Conservation (phyloP, 2,888 invertebrate genomes). For the Eupithecia tripunctaria region DNA sequence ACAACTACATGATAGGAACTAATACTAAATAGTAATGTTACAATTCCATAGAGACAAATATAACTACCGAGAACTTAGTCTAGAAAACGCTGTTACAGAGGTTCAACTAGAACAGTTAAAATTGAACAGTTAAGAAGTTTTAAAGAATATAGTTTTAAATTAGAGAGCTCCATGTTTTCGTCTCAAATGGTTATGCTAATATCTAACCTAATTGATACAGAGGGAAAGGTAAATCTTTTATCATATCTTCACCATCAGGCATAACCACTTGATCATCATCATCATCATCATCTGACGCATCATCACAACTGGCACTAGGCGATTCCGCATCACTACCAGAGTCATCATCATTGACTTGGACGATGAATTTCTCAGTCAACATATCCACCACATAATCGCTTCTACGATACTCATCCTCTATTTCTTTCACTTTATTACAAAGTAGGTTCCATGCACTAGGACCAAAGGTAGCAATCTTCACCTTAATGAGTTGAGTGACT, state of each 20-base stretch:
- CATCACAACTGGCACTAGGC: not conserved
- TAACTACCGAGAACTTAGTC: not conserved
- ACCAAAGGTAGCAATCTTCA: conserved; percentile 12
- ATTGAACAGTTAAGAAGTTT: too few species aligned
- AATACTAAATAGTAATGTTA: too few species aligned
- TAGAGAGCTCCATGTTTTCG: too few species aligned
- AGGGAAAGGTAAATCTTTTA: not conserved
- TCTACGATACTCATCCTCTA: conserved; percentile 16
- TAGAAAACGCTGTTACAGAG: too few species aligned
- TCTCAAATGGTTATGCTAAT: too few species aligned
- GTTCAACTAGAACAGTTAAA: too few species aligned
- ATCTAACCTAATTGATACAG: not conserved
- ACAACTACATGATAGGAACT: too few species aligned
- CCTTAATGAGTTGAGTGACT: not conserved
- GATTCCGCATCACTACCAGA: not conserved
- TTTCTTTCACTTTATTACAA: conserved; percentile 12
- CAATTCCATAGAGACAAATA: not conserved
- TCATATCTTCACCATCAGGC: not conserved
- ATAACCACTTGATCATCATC: not conserved
- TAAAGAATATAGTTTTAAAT: too few species aligned
- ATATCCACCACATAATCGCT: conserved; percentile 7
- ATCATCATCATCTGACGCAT: conserved; percentile 3
- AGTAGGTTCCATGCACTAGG: conserved; percentile 9
- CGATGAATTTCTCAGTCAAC: not conserved
- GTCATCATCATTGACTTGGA: not conserved